Evolutionary conservation across 1,140 invertebrate genomes (phyloP).

Genomic region (Helicorthomorpha holstii): DNA sequence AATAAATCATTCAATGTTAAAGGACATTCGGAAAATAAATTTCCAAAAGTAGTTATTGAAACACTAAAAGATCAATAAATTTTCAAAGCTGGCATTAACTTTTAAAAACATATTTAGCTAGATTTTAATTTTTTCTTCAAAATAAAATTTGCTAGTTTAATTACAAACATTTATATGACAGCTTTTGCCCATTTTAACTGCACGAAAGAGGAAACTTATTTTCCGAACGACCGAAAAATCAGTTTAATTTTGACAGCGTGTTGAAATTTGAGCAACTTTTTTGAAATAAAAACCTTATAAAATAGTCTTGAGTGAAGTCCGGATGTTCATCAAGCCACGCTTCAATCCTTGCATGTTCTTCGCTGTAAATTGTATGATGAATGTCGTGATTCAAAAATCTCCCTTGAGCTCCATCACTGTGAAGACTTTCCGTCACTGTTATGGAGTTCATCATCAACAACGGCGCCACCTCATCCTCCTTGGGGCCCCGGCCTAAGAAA

Average conservation of each 20-base stretch:
- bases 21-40: no score
- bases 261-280: no score
- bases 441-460: not conserved
- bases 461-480: not conserved
- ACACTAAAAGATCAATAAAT: no score
- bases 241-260: no score
- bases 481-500: not conserved
- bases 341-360: conserved; percentile 64
- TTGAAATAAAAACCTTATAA: conserved; percentile 80
- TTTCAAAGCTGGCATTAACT: no score
- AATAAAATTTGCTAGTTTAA: not conserved
- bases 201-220: no score
- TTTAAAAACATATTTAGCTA: not conserved
- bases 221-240: not conserved
- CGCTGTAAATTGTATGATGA: no score
- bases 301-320: conserved; percentile 86
- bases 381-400: no score
- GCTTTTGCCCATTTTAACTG: not conserved
- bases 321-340: conserved; percentile 92
- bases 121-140: not conserved
- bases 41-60: no score
- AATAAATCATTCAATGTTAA: no score
- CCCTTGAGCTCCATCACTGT: not conserved
- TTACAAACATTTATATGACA: not conserved
- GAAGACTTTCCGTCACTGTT: not conserved